Percentiles rank a stretch among this genome's conserved stretches.
phyloP scores from a whole-genome alignment of 2,888 invertebrate genomes.

The Caenorhabditis sinica region DNA sequence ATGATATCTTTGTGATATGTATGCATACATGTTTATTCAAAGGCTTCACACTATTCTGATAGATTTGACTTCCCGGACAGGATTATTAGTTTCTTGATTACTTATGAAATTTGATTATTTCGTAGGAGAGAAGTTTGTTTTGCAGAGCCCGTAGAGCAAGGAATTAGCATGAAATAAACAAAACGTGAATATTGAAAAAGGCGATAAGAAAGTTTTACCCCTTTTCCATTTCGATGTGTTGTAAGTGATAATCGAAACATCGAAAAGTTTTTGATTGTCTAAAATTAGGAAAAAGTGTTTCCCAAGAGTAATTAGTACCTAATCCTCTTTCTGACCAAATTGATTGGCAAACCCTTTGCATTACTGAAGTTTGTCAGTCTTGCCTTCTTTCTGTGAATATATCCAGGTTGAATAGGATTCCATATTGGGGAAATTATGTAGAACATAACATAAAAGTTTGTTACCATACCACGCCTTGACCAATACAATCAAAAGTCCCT shows the following conservation, averaged over 20 bases:
- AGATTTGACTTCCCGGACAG: background rate
- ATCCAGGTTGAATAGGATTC: too few species aligned
- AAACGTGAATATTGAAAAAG: background rate
- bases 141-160: background rate
- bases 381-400: too few species aligned
- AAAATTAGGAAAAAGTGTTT: too few species aligned
- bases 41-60: conserved; percentile 4
- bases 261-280: too few species aligned
- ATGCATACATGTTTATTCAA: conserved; percentile 2
- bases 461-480: background rate
- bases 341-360: too few species aligned
- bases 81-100: background rate
- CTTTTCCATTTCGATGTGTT: too few species aligned
- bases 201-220: background rate
- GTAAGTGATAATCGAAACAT: too few species aligned
- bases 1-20: conserved; percentile 21
- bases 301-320: too few species aligned
- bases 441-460: too few species aligned
- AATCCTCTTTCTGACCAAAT: too few species aligned
- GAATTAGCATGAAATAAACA: background rate
- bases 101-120: background rate
- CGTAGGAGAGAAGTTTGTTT: background rate
- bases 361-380: too few species aligned
- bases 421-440: too few species aligned
- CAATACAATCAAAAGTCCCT: conserved; percentile 3